Conservation (phyloP, 1,140 invertebrate genomes). For the Orius insidiosus region DNA sequence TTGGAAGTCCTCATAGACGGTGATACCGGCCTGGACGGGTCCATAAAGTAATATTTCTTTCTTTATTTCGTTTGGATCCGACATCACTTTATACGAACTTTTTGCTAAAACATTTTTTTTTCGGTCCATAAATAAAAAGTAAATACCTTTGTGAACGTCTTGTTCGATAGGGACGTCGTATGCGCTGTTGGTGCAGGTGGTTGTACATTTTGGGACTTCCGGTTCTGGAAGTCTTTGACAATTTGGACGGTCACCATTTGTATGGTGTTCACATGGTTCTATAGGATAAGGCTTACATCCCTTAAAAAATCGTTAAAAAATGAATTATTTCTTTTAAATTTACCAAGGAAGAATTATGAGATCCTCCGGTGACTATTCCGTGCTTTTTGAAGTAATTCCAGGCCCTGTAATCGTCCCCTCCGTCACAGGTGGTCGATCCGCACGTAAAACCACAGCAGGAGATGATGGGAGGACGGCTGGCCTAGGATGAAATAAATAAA, state of each 20-base stretch:
- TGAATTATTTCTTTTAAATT: no score
- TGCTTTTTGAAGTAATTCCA: slow-evolving; percentile 38
- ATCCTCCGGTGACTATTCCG: slow-evolving; percentile 42
- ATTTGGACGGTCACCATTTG: neutral
- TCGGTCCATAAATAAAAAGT: neutral
- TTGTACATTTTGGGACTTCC: slow-evolving; percentile 1
- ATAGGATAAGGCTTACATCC: slow-evolving; percentile 15
- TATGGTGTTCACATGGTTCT: slow-evolving; percentile 7
- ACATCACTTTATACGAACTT: slow-evolving; percentile 8
- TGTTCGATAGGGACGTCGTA: slow-evolving; percentile 5
- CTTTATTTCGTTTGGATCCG: slow-evolving; percentile 2
- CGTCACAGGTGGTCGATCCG: slow-evolving; percentile 43
- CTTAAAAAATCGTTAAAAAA: slow-evolving; percentile 4
- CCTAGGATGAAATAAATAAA: no score
- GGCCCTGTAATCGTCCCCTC: slow-evolving; percentile 39
- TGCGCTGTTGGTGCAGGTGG: slow-evolving; percentile 9
- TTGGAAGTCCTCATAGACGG: slow-evolving; percentile 20
- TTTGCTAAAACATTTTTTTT: slow-evolving; percentile 10
- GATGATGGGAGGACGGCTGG: slow-evolving; percentile 46
- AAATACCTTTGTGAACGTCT: slow-evolving; percentile 13
- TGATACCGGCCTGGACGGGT: slow-evolving; percentile 17
- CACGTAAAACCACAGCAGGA: slow-evolving; percentile 42
- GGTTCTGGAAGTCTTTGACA: neutral
- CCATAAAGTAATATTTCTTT: slow-evolving; percentile 18
- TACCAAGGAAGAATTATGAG: slow-evolving; percentile 32